A percentile compares a stretch with the other conserved stretches of the same genome.
Evolutionary conservation across 2,113 vertebrate genomes (phyloP).

Genomic region (Gallinago jamesoni): DNA sequence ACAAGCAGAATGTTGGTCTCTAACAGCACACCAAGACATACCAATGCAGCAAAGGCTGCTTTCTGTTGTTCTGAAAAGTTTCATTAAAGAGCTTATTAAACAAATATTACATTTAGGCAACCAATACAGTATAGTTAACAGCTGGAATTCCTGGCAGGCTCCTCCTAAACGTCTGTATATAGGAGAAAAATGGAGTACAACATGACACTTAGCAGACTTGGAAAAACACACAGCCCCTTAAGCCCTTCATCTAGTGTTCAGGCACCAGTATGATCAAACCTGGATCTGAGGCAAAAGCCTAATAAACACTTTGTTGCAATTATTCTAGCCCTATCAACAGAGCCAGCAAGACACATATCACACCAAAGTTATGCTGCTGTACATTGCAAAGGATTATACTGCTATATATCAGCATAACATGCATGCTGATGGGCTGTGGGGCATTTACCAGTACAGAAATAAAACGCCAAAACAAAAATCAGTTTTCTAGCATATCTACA

Average conservation of each 20-base stretch:
- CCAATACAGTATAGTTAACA: background rate
- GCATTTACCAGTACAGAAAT: background rate
- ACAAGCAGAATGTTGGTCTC: background rate
- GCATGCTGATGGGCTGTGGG: background rate
- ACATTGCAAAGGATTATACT: background rate
- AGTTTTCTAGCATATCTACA: background rate
- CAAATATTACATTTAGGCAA: background rate
- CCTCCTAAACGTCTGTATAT: background rate
- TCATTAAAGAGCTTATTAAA: background rate
- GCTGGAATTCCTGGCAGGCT: background rate
- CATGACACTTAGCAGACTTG: background rate
- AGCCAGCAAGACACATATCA: background rate
- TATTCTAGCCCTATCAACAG: background rate
- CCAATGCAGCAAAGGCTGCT: background rate
- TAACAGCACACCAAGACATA: background rate
- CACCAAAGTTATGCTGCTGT: background rate
- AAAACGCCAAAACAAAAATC: background rate
- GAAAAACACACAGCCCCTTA: background rate
- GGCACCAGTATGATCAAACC: background rate
- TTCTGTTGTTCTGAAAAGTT: background rate
- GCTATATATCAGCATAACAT: background rate
- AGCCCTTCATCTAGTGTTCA: background rate
- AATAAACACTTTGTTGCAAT: background rate
- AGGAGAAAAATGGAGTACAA: background rate
- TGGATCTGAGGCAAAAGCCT: background rate